Evolutionary conservation across 2,797 vertebrate genomes (phyloP).

Genomic region (Eidolon dupreanum): DNA sequence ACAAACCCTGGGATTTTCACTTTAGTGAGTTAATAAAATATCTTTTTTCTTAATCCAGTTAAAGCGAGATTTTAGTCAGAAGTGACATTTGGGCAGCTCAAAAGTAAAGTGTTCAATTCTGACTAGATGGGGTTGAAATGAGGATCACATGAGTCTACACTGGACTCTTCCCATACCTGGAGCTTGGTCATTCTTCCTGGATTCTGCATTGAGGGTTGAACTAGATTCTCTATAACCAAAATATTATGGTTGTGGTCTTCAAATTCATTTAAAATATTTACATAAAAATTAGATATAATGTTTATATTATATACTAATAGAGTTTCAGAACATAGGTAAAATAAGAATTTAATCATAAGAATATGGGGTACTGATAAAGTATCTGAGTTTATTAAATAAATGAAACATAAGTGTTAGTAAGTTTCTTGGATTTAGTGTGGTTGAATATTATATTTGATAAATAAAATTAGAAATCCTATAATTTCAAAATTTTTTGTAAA

Average conservation of each 20-base stretch:
- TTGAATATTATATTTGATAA: background rate
- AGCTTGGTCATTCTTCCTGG: background rate
- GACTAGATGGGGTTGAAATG: background rate
- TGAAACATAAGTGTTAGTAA: background rate
- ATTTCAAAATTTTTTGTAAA: background rate
- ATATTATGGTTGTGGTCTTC: background rate
- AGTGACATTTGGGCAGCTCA: background rate
- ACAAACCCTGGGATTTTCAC: background rate
- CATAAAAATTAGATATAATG: background rate
- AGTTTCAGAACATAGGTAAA: background rate
- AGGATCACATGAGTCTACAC: background rate
- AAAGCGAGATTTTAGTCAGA: constrained; percentile 9
- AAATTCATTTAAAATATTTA: background rate
- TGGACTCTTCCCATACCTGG: background rate
- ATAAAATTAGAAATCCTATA: background rate
- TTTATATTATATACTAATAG: background rate
- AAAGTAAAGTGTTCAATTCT: background rate
- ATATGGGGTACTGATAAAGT: background rate
- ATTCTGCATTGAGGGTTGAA: background rate
- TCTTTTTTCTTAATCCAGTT: background rate
- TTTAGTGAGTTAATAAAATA: background rate
- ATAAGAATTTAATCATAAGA: background rate
- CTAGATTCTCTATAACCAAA: background rate
- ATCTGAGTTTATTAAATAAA: constrained; percentile 12
- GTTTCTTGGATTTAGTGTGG: background rate